Conservation (phyloP, 2,888 invertebrate species). For the Idaea biselata region DNA sequence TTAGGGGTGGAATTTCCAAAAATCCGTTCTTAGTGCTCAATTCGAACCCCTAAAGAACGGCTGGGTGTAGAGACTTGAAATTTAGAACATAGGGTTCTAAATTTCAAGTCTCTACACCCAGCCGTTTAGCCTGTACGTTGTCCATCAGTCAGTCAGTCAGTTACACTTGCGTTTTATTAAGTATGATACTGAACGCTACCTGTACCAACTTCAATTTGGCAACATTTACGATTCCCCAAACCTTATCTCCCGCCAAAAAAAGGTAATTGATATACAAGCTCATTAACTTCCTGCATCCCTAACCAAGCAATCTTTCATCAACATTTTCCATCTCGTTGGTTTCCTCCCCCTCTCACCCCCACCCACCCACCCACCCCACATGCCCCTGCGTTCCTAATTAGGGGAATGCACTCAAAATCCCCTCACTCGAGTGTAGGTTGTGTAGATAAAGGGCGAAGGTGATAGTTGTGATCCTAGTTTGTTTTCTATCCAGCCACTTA, state of each 20-base stretch:
- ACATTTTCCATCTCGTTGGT: conserved; percentile 24
- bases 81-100: too few species aligned
- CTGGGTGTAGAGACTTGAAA: too few species aligned
- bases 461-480: conserved; percentile 26
- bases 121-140: too few species aligned
- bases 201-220: too few species aligned
- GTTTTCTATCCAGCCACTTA: conserved; percentile 18
- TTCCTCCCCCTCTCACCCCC: conserved; percentile 15
- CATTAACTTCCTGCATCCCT: neutral
- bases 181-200: too few species aligned
- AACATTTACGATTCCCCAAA: too few species aligned
- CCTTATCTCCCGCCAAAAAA: neutral
- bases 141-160: too few species aligned
- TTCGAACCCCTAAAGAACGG: too few species aligned
- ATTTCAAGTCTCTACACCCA: too few species aligned
- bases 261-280: neutral
- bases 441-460: conserved; percentile 25
- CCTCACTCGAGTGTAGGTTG: conserved; percentile 13
- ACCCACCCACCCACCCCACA: conserved; percentile 2
- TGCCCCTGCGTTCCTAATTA: conserved; percentile 31
- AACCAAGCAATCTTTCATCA: conserved; percentile 16
- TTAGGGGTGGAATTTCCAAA: too few species aligned
- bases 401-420: conserved; percentile 34
- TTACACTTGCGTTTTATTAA: too few species aligned
- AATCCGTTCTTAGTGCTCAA: too few species aligned